Evolutionary conservation across 2,888 invertebrate species (phyloP), one percentile per base, ranked within the genome.

Genomic region (Drosophila ezoana): DNA sequence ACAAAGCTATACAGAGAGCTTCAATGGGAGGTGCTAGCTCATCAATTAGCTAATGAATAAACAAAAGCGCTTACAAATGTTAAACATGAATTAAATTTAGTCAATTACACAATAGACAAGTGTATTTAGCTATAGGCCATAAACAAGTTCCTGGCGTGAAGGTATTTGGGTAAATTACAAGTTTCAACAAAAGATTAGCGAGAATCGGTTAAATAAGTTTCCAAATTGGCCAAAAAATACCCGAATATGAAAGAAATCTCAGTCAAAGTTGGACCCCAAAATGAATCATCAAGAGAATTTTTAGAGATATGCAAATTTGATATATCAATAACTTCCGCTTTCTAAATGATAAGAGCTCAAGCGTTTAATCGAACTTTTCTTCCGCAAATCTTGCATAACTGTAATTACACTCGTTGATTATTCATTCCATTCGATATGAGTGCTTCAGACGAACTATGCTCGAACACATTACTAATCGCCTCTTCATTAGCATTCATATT

Each of bases 401-500:
- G 38, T 43, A 45, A 44, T 51, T 53, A 56, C 28, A 28, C 38
- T 32, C 40, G 1, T 13, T 11, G 63, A 68, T 57, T 74, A 66
- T 72, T 72, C 66, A 66, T 28, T 77, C 23, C 16, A 56, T 40
- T 32, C 40, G 56, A 49, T 47, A 47, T 41, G 38, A 58, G 61
- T 48, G 9, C 18, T 37, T 59, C 54, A 18, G 23, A 2, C 4
- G 38, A 61, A 57, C 40, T 61, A 38, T 43, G 49, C 43, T 53
- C 14, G 6, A 28, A 18, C 37, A 51, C 64, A 64, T 66, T 73
- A 60, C 32, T 57, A 57, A 73, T 38, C 67, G 60, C 47, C n/a
- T 66, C 56, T 79, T 63, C 56, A 67, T 60, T 62, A 63, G 75
- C 58, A 78, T 78, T 78, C 32, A 51, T 43, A 56, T 41, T 49